Percentiles rank a stretch among this genome's conserved stretches.
Conservation (phyloP, 1,140 invertebrate genomes). For the Calliopsis andreniformis region DNA sequence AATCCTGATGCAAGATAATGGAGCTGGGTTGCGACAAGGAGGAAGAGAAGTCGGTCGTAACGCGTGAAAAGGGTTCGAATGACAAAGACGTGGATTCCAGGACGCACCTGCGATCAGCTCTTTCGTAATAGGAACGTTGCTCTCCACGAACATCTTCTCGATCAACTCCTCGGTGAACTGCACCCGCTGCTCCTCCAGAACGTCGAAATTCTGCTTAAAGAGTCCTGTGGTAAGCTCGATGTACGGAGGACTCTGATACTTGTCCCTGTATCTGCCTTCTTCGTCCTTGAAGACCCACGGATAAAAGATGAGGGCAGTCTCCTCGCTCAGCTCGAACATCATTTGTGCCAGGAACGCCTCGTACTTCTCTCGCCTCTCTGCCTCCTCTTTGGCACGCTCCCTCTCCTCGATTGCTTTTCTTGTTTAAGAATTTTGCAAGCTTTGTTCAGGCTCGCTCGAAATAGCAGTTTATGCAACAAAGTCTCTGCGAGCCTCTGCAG, state of each 20-base stretch:
- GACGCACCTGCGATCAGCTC: slow-evolving; percentile 63
- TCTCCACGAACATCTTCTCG: slow-evolving; percentile 68
- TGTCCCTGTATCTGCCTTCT: slow-evolving; percentile 60
- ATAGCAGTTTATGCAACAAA: no score
- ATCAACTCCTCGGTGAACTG: slow-evolving; percentile 63
- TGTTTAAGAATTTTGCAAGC: slow-evolving; percentile 31
- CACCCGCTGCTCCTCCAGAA: slow-evolving; percentile 68
- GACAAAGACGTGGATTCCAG: not conserved
- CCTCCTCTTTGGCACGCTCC: slow-evolving; percentile 56
- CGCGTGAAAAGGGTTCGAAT: not conserved
- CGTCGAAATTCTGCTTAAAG: slow-evolving; percentile 70
- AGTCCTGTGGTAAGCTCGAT: slow-evolving; percentile 67
- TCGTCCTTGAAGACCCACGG: slow-evolving; percentile 73
- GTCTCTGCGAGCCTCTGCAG: no score
- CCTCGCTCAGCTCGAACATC: slow-evolving; percentile 72
- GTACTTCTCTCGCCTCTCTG: slow-evolving; percentile 63
- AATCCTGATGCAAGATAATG: no score
- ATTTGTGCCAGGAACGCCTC: slow-evolving; percentile 70
- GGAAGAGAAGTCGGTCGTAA: not conserved
- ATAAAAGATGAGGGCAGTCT: slow-evolving; percentile 70
- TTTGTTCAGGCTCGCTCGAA: no score
- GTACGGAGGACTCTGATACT: slow-evolving; percentile 67
- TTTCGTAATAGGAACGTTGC: slow-evolving; percentile 59
- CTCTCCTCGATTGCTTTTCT: slow-evolving; percentile 57
- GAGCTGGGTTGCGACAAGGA: not conserved